phyloP scores from a whole-genome alignment of 2,888 invertebrate species.

The Drosophila kanekoi region DNA sequence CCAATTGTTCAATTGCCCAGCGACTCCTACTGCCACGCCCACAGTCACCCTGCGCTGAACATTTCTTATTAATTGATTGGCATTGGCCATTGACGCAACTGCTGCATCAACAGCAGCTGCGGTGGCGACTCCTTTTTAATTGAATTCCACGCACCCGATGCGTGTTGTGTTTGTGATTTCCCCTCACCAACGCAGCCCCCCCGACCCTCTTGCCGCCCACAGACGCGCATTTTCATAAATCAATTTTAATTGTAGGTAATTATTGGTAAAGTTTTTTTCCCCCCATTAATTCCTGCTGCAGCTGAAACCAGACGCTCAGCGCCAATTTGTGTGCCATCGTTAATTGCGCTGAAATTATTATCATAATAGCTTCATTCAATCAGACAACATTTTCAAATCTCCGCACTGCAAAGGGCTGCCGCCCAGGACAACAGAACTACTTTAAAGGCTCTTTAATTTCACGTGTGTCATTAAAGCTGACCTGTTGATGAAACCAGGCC shows the following conservation, averaged over 20 bases:
- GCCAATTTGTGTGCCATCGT: conserved; percentile 57
- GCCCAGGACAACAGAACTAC: not conserved
- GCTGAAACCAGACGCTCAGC: conserved; percentile 8
- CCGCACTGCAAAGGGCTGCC: not conserved
- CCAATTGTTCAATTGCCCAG: conserved; percentile 9
- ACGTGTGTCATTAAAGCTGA: too few relatives aligned
- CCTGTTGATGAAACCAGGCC: too few relatives aligned
- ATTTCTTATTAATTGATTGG: conserved; percentile 76
- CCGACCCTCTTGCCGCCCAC: not conserved
- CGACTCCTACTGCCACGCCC: not conserved
- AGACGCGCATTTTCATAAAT: conserved; percentile 73
- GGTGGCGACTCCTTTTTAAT: conserved; percentile 61
- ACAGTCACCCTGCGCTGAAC: not conserved
- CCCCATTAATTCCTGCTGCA: not conserved
- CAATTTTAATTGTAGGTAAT: conserved; percentile 83
- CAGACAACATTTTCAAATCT: conserved; percentile 2
- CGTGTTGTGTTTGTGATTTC: conserved; percentile 6
- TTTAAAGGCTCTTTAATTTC: conserved; percentile 1
- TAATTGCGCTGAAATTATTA: conserved; percentile 69
- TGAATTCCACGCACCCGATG: conserved; percentile 57
- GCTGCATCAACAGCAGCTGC: conserved; percentile 34
- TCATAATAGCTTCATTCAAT: conserved; percentile 64
- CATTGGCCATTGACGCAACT: conserved; percentile 32
- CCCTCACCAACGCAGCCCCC: not conserved
- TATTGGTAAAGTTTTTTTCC: conserved; percentile 65